A percentile compares a stretch with the other conserved stretches of the same genome.
Evolutionary conservation across 2,113 vertebrate species (phyloP).

Genomic region (Anguilla japonica): DNA sequence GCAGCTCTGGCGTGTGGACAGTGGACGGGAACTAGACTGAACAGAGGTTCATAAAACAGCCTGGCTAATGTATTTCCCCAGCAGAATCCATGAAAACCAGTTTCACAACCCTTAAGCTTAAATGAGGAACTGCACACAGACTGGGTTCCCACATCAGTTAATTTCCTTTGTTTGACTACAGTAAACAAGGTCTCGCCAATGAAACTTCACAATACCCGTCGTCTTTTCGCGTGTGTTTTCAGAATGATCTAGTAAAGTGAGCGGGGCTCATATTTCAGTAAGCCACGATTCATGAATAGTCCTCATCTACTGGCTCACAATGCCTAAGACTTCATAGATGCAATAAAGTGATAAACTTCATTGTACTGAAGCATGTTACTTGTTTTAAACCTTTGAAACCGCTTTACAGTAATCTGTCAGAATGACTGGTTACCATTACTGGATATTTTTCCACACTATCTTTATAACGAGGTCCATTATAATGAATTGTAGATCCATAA

Average conservation of each 20-base stretch:
- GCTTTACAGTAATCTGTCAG: no score
- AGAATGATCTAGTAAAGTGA: neutral
- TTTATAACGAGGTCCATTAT: neutral
- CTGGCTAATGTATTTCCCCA: neutral
- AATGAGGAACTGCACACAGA: neutral
- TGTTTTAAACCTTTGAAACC: neutral
- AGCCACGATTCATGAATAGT: neutral
- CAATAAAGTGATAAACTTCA: neutral
- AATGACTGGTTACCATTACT: no score
- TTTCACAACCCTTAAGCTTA: neutral
- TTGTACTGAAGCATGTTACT: neutral
- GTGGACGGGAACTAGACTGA: neutral
- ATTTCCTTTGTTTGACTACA: neutral
- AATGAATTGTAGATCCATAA: neutral
- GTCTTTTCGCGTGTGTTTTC: neutral
- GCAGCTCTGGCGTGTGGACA: neutral
- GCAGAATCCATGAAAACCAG: neutral
- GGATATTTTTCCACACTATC: no score
- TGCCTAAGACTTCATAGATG: neutral
- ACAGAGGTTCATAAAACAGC: neutral
- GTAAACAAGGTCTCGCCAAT: neutral
- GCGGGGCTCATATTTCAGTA: neutral
- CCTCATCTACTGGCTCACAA: neutral
- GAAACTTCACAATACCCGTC: neutral
- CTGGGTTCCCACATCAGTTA: neutral